Evolutionary conservation across 1,140 invertebrate genomes (phyloP).

Genomic region (Bemisia tabaci): DNA sequence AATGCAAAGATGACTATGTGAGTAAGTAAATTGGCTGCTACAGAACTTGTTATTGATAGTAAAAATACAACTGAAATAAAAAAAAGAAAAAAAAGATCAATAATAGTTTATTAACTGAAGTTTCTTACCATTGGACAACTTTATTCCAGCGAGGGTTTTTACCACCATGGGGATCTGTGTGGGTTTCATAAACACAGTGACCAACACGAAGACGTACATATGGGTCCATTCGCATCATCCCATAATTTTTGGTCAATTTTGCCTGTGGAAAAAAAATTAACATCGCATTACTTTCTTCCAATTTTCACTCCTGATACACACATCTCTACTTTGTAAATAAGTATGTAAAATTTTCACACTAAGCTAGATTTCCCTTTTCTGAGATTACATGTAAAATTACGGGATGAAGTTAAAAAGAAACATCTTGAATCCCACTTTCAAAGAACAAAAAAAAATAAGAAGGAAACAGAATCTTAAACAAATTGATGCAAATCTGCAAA

Average conservation of each 20-base stretch:
- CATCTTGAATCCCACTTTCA: too few relatives aligned
- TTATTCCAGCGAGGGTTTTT: slow-evolving; percentile 93
- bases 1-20: too few relatives aligned
- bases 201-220: slow-evolving; percentile 86
- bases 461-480: too few relatives aligned
- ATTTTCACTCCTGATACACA: background rate
- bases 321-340: background rate
- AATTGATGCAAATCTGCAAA: too few relatives aligned
- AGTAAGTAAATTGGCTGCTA: too few relatives aligned
- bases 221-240: slow-evolving; percentile 89
- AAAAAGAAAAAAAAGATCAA: slow-evolving; percentile 8
- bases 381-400: too few relatives aligned
- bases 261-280: slow-evolving; percentile 47
- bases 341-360: background rate
- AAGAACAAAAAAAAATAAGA: too few relatives aligned
- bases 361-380: background rate
- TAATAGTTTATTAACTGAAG: slow-evolving; percentile 7
- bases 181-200: slow-evolving; percentile 88
- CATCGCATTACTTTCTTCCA: background rate
- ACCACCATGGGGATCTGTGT: slow-evolving; percentile 86
- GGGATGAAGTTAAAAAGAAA: too few relatives aligned
- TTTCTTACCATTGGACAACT: slow-evolving; percentile 58
- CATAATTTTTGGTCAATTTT: slow-evolving; percentile 92
- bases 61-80: too few relatives aligned
- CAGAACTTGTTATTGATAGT: too few relatives aligned